phyloP scores from a whole-genome alignment of 1,140 invertebrate species.

The Eupristina koningsbergeri region DNA sequence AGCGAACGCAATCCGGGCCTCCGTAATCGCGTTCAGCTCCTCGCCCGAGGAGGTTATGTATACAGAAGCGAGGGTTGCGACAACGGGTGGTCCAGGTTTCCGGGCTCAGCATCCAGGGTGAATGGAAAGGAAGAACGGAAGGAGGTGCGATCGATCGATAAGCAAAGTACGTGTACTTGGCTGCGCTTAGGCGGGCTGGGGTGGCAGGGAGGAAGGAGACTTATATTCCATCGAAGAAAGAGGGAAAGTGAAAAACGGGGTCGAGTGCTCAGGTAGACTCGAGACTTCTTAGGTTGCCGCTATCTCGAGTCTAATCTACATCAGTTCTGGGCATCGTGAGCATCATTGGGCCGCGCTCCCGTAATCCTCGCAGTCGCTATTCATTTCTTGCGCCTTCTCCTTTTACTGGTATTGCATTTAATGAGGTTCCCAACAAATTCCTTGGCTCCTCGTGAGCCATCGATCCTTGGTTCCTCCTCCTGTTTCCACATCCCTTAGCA shows the following conservation, averaged over 20 bases:
- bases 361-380: conserved; percentile 57
- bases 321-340: background rate
- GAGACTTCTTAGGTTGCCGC: conserved; percentile 14
- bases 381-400: conserved; percentile 66
- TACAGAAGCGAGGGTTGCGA: conserved; percentile 40
- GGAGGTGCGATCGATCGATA: conserved; percentile 43
- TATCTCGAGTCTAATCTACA: conserved; percentile 34
- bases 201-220: too few species aligned
- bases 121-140: background rate
- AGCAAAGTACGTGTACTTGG: conserved; percentile 25
- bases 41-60: conserved; percentile 49
- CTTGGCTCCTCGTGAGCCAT: background rate
- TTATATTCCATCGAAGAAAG: conserved; percentile 24
- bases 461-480: background rate
- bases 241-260: conserved; percentile 11
- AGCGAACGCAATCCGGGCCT: conserved; percentile 50
- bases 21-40: conserved; percentile 52
- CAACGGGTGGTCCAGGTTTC: conserved; percentile 58
- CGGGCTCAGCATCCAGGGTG: background rate
- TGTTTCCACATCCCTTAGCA: background rate
- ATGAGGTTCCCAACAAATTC: conserved; percentile 56
- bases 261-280: background rate
- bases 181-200: background rate
- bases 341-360: background rate
- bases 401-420: conserved; percentile 70